Evolutionary conservation across 1,140 invertebrate genomes (phyloP).

Genomic region (Drosophila sulfurigaster): DNA sequence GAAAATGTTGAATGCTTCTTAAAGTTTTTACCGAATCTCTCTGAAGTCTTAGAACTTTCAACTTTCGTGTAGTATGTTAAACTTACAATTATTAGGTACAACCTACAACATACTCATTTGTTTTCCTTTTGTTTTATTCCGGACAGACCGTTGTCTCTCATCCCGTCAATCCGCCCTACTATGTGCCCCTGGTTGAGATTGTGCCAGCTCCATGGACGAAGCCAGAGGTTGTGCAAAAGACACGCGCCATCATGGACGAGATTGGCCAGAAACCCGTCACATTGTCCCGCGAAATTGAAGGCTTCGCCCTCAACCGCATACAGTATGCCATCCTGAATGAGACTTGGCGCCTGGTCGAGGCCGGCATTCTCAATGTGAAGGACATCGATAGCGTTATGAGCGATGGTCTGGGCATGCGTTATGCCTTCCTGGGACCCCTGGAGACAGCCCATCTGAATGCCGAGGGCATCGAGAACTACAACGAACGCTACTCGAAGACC

Average conservation of each 20-base stretch:
- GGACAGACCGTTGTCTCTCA: constrained; percentile 88
- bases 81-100: no score
- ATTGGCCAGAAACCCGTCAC: constrained; percentile 96
- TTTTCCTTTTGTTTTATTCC: background rate
- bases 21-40: no score
- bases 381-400: constrained; percentile 98
- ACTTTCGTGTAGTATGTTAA: no score
- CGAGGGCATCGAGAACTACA: constrained; percentile 90
- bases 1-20: background rate
- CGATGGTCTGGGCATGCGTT: constrained; percentile 96
- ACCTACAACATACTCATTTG: background rate
- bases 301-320: constrained; percentile 97
- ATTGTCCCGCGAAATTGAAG: constrained; percentile 93
- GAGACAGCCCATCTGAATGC: constrained; percentile 98
- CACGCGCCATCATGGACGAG: constrained; percentile 92
- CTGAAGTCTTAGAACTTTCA: no score
- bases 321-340: constrained; percentile 98
- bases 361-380: constrained; percentile 92
- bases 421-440: constrained; percentile 96
- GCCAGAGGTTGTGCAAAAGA: constrained; percentile 86
- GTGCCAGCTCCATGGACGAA: constrained; percentile 96
- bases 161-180: constrained; percentile 98
- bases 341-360: constrained; percentile 94
- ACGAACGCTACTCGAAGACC: constrained; percentile 90
- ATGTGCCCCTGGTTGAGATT: constrained; percentile 96